Percentiles rank a stretch among this genome's conserved stretches.
Conservation (phyloP, 23 tunicate species). For the Phallusia fumigata region DNA sequence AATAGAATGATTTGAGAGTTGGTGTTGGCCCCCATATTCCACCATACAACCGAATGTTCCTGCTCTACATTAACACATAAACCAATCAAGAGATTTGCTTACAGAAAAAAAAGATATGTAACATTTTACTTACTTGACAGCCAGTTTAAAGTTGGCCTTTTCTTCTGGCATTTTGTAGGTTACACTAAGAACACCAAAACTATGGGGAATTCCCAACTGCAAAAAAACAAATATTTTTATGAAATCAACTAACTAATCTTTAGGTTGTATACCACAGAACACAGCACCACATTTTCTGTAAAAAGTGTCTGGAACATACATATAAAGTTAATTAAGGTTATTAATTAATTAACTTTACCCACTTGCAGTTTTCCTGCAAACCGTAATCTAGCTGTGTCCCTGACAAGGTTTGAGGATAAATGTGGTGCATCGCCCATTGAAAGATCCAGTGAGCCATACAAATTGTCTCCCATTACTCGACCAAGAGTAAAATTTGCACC, state of each 20-base stretch:
- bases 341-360: background rate
- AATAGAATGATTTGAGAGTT: slow-evolving; percentile 55
- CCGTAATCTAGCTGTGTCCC: slow-evolving; percentile 32
- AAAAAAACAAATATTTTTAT: slow-evolving; percentile 3
- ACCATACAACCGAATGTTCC: slow-evolving; percentile 73
- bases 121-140: slow-evolving; percentile 54
- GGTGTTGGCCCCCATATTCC: slow-evolving; percentile 88
- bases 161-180: slow-evolving; percentile 56
- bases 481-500: slow-evolving; percentile 52
- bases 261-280: too few relatives aligned
- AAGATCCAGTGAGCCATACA: slow-evolving; percentile 60
- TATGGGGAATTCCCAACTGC: slow-evolving; percentile 87
- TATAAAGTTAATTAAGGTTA: too few relatives aligned
- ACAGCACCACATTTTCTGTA: too few relatives aligned
- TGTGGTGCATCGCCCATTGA: slow-evolving; percentile 41
- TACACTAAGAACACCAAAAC: slow-evolving; percentile 48
- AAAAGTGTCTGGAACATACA: too few relatives aligned
- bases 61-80: slow-evolving; percentile 39
- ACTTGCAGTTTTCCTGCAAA: slow-evolving; percentile 73
- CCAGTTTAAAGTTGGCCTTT: slow-evolving; percentile 44
- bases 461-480: slow-evolving; percentile 43
- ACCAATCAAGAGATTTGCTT: background rate
- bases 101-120: too few relatives aligned
- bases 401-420: slow-evolving; percentile 52
- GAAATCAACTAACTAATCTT: too few relatives aligned